Conservation (phyloP, 2,888 invertebrate species). For the Hypolimnas misippus region DNA sequence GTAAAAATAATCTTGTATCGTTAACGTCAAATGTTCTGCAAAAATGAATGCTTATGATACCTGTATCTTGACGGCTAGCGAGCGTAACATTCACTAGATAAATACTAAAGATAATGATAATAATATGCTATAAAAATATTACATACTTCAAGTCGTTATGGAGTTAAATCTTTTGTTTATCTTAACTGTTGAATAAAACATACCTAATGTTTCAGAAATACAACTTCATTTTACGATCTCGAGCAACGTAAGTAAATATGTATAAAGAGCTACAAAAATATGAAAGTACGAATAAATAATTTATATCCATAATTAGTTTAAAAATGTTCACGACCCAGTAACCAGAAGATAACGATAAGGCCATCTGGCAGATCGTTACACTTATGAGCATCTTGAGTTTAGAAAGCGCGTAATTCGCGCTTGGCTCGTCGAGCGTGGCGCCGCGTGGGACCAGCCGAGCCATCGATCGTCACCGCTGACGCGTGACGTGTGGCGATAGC, state of each 20-base stretch:
- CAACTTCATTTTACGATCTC: not conserved
- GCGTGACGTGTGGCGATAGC: slow-evolving; percentile 61
- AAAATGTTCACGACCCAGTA: slow-evolving; percentile 31
- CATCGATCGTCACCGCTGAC: slow-evolving; percentile 64
- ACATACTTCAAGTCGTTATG: not conserved
- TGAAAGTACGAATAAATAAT: slow-evolving; percentile 21
- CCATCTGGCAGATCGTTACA: slow-evolving; percentile 41
- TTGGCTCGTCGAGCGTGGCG: slow-evolving; percentile 66
- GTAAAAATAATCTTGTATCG: not conserved
- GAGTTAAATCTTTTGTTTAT: slow-evolving; percentile 1
- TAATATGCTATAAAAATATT: not conserved
- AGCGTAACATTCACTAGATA: not conserved
- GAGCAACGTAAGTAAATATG: not conserved
- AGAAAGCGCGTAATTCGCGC: slow-evolving; percentile 78
- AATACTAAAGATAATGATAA: not conserved
- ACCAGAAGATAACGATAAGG: slow-evolving; percentile 37
- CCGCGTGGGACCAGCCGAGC: slow-evolving; percentile 51
- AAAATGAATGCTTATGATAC: not conserved
- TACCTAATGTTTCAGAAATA: not conserved
- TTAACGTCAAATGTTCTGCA: not conserved
- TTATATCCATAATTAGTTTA: slow-evolving; percentile 18
- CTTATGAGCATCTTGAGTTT: slow-evolving; percentile 48
- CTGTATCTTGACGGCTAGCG: not conserved
- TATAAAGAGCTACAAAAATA: not conserved
- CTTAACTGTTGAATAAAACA: not conserved